Percentiles rank a stretch among this genome's conserved stretches.
phyloP scores from a whole-genome alignment of 2,113 vertebrate species.

The Apodemus sylvaticus region DNA sequence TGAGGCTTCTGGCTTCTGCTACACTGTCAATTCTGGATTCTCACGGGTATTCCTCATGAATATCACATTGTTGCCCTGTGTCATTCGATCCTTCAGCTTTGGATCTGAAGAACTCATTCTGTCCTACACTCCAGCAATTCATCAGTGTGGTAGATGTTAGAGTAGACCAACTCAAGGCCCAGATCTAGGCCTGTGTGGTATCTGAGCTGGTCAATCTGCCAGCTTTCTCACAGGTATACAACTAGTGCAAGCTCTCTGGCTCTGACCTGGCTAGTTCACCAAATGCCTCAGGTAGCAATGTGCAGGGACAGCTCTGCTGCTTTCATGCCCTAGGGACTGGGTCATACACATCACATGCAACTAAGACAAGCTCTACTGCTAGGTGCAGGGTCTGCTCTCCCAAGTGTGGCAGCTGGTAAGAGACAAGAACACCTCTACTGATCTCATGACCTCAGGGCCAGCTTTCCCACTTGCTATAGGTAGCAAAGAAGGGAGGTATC shows the following conservation, averaged over 20 bases:
- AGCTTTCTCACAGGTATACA: neutral
- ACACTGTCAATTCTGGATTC: neutral
- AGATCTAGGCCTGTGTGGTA: neutral
- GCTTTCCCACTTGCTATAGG: neutral
- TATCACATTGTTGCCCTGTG: neutral
- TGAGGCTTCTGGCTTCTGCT: neutral
- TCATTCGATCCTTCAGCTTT: neutral
- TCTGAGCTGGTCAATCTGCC: neutral
- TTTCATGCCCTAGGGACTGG: neutral
- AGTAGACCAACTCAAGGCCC: neutral
- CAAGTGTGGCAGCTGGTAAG: neutral
- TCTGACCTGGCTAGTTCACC: neutral
- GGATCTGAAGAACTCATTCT: neutral
- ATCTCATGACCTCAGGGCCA: neutral
- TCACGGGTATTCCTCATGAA: neutral
- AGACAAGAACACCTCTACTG: neutral
- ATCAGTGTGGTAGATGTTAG: neutral
- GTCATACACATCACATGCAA: neutral
- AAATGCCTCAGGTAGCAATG: rapidly evolving
- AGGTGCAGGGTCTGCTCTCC: neutral
- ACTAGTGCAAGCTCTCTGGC: neutral
- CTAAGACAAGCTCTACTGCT: neutral
- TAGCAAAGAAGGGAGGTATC: neutral
- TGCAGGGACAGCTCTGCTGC: neutral
- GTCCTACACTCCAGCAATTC: neutral